Conservation (phyloP, 35 echinoderm and acorn worm species). For the Patiria miniata region DNA sequence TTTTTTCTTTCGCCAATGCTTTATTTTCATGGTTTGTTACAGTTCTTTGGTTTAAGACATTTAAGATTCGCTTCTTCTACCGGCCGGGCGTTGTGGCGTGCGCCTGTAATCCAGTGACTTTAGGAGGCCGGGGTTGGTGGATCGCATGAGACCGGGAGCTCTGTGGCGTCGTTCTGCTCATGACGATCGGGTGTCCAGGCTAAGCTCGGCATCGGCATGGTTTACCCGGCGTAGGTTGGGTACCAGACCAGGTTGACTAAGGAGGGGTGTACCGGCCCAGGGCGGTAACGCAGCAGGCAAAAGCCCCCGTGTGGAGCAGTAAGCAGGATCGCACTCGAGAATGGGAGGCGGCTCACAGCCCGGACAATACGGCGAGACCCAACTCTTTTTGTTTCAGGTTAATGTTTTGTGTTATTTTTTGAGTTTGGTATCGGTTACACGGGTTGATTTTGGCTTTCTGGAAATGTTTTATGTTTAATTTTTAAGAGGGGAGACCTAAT, state of each 20-base stretch:
- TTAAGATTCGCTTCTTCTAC: background rate
- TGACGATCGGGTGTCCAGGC: constrained; percentile 93
- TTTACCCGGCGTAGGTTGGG: constrained; percentile 75
- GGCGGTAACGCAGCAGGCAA: constrained; percentile 92
- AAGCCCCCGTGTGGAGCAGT: constrained; percentile 86
- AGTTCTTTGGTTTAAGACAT: background rate
- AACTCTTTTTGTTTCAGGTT: constrained; percentile 71
- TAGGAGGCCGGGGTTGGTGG: constrained; percentile 74
- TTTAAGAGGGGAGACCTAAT: too few relatives aligned
- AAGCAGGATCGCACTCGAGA: constrained; percentile 80
- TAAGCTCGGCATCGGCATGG: constrained; percentile 89
- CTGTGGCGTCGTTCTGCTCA: constrained; percentile 81
- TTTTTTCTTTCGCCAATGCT: background rate
- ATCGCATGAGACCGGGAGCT: constrained; percentile 86
- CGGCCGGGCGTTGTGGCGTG: constrained; percentile 84
- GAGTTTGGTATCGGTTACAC: too few relatives aligned
- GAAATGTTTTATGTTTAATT: too few relatives aligned
- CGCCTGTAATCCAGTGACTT: constrained; percentile 93
- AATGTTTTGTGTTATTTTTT: too few relatives aligned
- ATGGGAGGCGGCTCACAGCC: constrained; percentile 66
- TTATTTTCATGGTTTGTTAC: background rate
- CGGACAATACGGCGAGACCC: constrained; percentile 62
- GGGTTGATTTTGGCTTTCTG: too few relatives aligned
- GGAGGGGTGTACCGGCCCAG: constrained; percentile 83
- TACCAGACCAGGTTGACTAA: constrained; percentile 87